Conservation (phyloP, 2,113 vertebrate genomes). For the Cromileptes altivelis region DNA sequence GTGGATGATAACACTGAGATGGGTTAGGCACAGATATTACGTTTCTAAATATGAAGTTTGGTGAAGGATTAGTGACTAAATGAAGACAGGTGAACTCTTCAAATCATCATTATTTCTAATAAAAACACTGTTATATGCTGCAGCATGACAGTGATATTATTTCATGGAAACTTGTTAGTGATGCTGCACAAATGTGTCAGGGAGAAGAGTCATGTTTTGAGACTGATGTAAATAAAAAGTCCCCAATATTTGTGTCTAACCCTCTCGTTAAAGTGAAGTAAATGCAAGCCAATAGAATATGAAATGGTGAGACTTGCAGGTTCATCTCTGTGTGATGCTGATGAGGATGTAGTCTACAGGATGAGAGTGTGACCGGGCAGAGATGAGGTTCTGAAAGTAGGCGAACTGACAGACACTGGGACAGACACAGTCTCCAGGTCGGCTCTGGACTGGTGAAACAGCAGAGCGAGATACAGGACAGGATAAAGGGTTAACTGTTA, state of each 20-base stretch:
- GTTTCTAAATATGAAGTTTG: conserved; percentile 26
- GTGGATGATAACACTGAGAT: conserved; percentile 55
- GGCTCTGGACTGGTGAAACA: conserved; percentile 88
- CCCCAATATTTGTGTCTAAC: conserved; percentile 64
- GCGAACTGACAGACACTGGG: conserved; percentile 85
- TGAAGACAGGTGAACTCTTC: conserved; percentile 12
- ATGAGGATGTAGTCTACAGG: conserved; percentile 68
- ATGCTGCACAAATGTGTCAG: neutral
- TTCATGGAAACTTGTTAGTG: conserved; percentile 6
- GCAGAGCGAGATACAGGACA: conserved; percentile 82
- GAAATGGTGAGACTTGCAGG: conserved; percentile 69
- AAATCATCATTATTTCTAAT: conserved; percentile 7
- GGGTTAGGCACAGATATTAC: conserved; percentile 74
- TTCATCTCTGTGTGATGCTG: conserved; percentile 62
- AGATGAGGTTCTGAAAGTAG: conserved; percentile 98
- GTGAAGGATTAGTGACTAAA: conserved; percentile 46
- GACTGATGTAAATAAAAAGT: neutral
- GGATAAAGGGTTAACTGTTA: conserved; percentile 53
- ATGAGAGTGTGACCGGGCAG: conserved; percentile 82
- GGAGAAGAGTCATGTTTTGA: neutral
- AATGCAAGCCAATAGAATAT: conserved; percentile 34
- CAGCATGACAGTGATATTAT: neutral
- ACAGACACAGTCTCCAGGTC: conserved; percentile 87
- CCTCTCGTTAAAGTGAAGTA: conserved; percentile 26
- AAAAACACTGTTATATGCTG: neutral